Evolutionary conservation across 2,888 invertebrate genomes (phyloP), one percentile per base, ranked within the genome.

Genomic region (Cheilosia vernalis): DNA sequence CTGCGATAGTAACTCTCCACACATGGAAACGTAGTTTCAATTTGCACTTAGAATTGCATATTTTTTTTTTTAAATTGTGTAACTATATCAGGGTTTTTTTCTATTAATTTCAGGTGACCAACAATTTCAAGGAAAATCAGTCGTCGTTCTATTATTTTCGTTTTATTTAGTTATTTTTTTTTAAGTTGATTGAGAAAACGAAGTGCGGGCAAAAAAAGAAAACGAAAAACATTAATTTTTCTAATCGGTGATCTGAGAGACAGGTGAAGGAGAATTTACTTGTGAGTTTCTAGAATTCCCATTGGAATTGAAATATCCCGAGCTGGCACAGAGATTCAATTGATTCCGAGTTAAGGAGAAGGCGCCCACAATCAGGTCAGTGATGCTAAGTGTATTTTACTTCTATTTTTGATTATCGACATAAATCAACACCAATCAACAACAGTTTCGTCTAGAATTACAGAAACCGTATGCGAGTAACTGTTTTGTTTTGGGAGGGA

Each of bases 91-190:
- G 49, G 5, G 21, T 66, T 76, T 30, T 70, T 27, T 72, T 27
- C 21, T 40, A 40, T 58, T 66, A 42, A 76, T 85, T 85, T 72
- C 85, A 85, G 85, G 85, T 85, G 85, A 77, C 72, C 76, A 69
- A 81, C 76, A 72, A 80, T 77, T 81, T 63, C 81, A 85, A 77
- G 85, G 81, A 61, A 81, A 80, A 80, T 84, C 84, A 84, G 58
- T 66, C 79, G 67, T 67, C 58, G 64, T 79, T 79, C 53, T 74
- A 69, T 74, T 84, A 76, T 72, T 81, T 84, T 76, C 51, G 44
- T 81, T 79, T 72, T 70, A 70, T 66, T 72, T 80, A 21, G 40
- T 67, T 85, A 72, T 27, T 70, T 70, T 33, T 63, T 33, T 49
- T 42, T 47, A 15, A 49, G 56, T 80, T 84, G 56, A 21, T 51